phyloP scores from a whole-genome alignment of 64 coral and sea anemone species.

The Montipora foliosa region DNA sequence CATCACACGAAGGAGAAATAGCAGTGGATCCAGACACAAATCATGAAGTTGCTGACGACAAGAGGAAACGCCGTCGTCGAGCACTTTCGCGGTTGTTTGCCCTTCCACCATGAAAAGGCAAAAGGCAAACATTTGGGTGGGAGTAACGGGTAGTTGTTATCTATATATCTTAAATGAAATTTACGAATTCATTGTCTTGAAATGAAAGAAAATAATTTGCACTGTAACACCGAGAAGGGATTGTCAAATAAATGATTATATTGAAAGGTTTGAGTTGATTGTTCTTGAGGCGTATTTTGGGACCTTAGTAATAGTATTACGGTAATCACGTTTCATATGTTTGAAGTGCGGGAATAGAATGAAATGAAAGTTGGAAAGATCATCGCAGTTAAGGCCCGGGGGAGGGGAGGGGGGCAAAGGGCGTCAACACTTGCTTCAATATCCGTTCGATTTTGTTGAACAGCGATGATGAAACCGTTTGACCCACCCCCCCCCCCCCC shows the following conservation, averaged over 20 bases:
- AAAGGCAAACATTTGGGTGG: not conserved
- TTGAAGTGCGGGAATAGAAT: too few species aligned
- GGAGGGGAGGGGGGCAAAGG: too few species aligned
- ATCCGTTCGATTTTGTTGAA: too few species aligned
- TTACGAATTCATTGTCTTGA: not conserved
- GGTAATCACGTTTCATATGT: too few species aligned
- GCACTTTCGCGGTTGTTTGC: conserved; percentile 28
- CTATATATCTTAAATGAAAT: not conserved
- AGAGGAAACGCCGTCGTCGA: conserved; percentile 2
- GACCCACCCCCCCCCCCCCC: too few species aligned
- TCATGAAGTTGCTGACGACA: not conserved
- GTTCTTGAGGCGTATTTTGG: too few species aligned
- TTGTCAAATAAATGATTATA: conserved; percentile 24
- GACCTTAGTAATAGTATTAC: too few species aligned
- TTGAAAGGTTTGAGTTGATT: not conserved
- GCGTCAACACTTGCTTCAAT: too few species aligned
- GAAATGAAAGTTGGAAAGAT: too few species aligned
- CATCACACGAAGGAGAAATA: not conserved
- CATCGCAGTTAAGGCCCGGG: too few species aligned
- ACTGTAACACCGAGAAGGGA: not conserved
- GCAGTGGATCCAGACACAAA: not conserved
- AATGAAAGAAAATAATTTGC: not conserved
- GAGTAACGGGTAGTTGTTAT: not conserved
- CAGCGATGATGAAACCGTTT: too few species aligned
- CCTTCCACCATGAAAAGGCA: not conserved